phyloP scores from a whole-genome alignment of 2,113 vertebrate genomes.

The Solenodon paradoxus region DNA sequence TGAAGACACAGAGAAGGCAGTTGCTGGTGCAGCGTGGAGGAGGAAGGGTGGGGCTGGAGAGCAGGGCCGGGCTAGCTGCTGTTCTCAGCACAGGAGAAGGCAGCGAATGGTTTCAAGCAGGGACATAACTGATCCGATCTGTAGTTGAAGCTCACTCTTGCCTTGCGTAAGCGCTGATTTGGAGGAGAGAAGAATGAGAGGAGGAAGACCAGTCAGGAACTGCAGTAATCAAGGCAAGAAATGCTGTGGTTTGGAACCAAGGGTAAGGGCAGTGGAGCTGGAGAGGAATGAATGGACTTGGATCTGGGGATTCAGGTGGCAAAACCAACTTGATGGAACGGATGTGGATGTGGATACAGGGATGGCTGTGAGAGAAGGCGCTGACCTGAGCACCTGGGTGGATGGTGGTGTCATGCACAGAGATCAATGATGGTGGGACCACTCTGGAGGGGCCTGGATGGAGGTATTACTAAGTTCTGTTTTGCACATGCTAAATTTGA shows the following conservation, averaged over 20 bases:
- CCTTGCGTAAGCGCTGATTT: not conserved
- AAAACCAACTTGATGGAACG: not conserved
- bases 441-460: not conserved
- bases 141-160: not conserved
- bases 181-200: not conserved
- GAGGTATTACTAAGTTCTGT: not conserved
- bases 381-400: not conserved
- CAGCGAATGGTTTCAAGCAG: not conserved
- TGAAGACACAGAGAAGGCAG: not conserved
- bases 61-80: rapidly evolving
- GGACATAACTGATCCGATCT: not conserved
- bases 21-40: not conserved
- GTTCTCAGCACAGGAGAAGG: not conserved
- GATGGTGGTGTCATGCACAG: not conserved
- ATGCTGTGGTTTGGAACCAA: not conserved
- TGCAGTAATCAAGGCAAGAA: not conserved
- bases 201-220: not conserved
- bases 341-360: no score
- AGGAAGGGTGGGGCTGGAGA: not conserved
- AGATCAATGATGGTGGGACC: no score
- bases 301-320: not conserved
- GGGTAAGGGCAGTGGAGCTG: rapidly evolving
- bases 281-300: not conserved
- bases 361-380: not conserved
- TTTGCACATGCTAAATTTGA: not conserved